Percentiles rank a stretch among this genome's conserved stretches.
These are phyloP conservation scores for Lophotriccus pileatus DNA, from an alignment of 2,797 vertebrate genomes.

Conservation along the genomic window DNA sequence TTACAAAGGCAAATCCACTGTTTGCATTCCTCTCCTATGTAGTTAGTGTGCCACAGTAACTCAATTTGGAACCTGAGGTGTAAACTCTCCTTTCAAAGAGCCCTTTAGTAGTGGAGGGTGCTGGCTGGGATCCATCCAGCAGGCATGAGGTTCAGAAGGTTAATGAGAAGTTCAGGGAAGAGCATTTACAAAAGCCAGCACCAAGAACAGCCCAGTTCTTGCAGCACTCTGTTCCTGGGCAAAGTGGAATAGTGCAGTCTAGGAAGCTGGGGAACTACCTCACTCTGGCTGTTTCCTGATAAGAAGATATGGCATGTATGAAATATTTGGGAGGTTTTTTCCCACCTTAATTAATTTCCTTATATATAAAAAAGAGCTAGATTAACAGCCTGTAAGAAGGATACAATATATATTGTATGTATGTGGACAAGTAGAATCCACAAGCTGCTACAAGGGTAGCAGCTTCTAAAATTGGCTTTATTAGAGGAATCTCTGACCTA, in stretches of 20 bases:
- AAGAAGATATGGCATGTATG: neutral
- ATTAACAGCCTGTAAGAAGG: neutral
- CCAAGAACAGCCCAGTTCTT: conserved; percentile 10
- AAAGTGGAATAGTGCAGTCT: neutral
- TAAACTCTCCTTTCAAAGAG: conserved; percentile 31
- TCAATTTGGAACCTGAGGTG: conserved; percentile 47
- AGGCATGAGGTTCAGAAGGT: conserved; percentile 35
- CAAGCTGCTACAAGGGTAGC: neutral
- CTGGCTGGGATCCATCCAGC: conserved; percentile 52
- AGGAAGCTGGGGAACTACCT: neutral
- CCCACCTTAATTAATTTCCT: neutral
- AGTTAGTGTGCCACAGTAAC: neutral
- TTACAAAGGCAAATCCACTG: neutral
- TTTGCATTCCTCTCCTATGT: neutral
- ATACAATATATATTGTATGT: neutral
- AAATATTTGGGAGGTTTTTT: neutral
- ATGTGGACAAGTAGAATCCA: neutral
- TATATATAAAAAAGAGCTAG: neutral
- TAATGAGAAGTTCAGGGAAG: conserved; percentile 62
- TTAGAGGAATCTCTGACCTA: neutral
- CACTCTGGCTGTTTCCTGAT: neutral
- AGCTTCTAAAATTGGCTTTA: neutral
- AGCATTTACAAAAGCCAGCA: conserved; percentile 17
- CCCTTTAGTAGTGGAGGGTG: neutral
- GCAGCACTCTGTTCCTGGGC: neutral